These are phyloP conservation scores for Lamproptera curius DNA, from an alignment of 2,888 invertebrate species.

Conservation along the genomic window DNA sequence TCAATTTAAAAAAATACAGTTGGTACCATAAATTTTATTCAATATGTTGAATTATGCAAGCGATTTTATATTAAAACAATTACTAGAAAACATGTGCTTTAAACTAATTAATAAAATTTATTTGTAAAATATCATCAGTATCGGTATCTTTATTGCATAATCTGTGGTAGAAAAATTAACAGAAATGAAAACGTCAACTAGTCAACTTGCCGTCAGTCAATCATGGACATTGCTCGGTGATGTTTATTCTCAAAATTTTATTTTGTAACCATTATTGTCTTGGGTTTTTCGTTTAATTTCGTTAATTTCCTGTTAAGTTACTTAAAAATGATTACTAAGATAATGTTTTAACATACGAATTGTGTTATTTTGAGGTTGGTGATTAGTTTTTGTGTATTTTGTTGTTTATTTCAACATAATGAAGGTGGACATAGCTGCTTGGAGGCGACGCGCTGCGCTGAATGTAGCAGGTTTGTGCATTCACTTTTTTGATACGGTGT, in stretches of 20 bases:
- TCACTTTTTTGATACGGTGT: constrained; percentile 24
- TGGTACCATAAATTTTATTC: too few relatives aligned
- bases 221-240: constrained; percentile 42
- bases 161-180: too few relatives aligned
- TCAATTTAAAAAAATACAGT: too few relatives aligned
- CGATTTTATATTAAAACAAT: too few relatives aligned
- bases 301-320: constrained; percentile 35
- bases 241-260: constrained; percentile 43
- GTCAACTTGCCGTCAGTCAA: constrained; percentile 34
- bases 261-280: constrained; percentile 43
- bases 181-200: constrained; percentile 13
- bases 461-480: constrained; percentile 62
- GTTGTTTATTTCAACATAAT: constrained; percentile 61
- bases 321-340: constrained; percentile 31
- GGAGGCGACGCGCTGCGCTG: constrained; percentile 59
- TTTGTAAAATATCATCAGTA: too few relatives aligned
- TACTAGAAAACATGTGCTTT: too few relatives aligned
- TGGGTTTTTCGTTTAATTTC: constrained; percentile 46
- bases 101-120: too few relatives aligned
- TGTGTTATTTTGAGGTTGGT: constrained; percentile 38
- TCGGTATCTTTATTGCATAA: too few relatives aligned
- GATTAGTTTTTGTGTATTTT: constrained; percentile 45
- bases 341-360: constrained; percentile 42
- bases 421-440: constrained; percentile 58
- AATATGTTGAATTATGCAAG: too few relatives aligned